A percentile compares a stretch with the other conserved stretches of the same genome.
Evolutionary conservation across 2,888 invertebrate species (phyloP).

Genomic region (Ferrisia virgata): DNA sequence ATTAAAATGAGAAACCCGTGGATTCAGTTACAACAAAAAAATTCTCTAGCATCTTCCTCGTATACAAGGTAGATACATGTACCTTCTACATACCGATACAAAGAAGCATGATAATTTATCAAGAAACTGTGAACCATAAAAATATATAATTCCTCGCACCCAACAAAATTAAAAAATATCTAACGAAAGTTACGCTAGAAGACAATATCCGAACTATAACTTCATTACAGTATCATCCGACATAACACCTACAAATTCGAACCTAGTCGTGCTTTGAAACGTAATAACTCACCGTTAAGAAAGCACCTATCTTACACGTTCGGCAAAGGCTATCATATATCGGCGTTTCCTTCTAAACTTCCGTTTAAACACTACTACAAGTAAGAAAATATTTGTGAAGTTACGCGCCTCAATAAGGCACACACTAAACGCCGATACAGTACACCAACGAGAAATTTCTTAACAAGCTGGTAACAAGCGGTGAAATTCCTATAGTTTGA

Average conservation of each 20-base stretch:
- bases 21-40: no score
- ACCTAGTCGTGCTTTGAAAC: background rate
- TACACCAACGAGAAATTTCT: slow-evolving; percentile 16
- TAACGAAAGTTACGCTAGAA: no score
- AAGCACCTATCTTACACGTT: background rate
- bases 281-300: slow-evolving; percentile 22
- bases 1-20: no score
- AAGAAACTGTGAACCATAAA: no score
- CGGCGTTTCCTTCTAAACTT: slow-evolving; percentile 18
- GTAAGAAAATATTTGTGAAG: slow-evolving; percentile 2
- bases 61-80: no score
- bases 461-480: background rate
- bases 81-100: no score
- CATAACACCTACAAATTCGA: background rate
- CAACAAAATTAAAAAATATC: no score
- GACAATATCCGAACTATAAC: no score
- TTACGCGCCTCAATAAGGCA: background rate
- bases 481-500: slow-evolving; percentile 21
- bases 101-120: no score
- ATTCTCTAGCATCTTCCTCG: no score
- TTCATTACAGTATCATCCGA: background rate
- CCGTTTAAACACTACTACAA: background rate
- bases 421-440: background rate
- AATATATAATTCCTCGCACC: no score
- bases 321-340: slow-evolving; percentile 21